Evolutionary conservation across 2,797 vertebrate species (phyloP).

Genomic region (Pteropus rufus): DNA sequence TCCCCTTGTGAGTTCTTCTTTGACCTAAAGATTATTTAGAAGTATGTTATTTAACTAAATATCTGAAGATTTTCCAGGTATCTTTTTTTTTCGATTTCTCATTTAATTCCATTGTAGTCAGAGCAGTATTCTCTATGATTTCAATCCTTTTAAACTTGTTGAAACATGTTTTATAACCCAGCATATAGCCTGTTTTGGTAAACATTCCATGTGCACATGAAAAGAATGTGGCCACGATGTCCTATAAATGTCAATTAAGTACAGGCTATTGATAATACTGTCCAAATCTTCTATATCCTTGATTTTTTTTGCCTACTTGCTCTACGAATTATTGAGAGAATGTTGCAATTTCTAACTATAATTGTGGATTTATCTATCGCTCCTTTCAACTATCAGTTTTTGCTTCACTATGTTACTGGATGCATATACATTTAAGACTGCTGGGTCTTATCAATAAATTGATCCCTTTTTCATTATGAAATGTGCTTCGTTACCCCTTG

Average conservation of each 20-base stretch:
- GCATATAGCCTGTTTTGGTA: background rate
- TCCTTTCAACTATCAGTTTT: background rate
- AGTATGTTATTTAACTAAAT: conserved; percentile 16
- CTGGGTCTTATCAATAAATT: conserved; percentile 5
- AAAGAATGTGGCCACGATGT: background rate
- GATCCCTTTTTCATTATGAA: conserved; percentile 14
- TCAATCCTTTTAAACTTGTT: background rate
- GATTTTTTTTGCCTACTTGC: background rate
- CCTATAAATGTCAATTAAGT: conserved; percentile 24
- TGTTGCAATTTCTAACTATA: background rate
- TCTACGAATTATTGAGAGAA: background rate
- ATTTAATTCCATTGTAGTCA: background rate
- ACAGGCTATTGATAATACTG: background rate
- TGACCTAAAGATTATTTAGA: background rate
- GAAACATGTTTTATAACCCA: background rate
- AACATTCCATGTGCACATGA: background rate
- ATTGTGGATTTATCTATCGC: background rate
- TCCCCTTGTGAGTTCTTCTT: background rate
- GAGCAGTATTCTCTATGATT: background rate
- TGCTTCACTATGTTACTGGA: background rate
- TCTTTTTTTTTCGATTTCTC: background rate
- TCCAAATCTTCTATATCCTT: background rate
- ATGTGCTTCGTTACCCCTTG: background rate
- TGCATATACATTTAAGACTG: background rate
- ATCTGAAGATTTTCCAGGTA: conserved; percentile 8